Evolutionary conservation across 1,140 invertebrate species (phyloP), one percentile per base, ranked within the genome.

Genomic region (Rhysida immarginata): DNA sequence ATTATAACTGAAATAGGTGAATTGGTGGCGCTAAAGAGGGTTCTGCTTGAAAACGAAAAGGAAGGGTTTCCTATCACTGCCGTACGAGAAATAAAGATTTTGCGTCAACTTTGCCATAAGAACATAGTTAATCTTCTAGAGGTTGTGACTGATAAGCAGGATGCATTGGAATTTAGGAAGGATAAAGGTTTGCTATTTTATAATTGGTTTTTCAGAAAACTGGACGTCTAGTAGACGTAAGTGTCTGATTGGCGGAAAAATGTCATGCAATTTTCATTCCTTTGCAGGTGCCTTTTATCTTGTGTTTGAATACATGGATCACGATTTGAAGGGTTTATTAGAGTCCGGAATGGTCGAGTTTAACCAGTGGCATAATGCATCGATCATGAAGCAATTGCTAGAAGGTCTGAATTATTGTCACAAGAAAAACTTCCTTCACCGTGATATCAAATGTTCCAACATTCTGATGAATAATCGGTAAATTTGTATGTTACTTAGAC

Each of bases 231-330:
- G n/a, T n/a, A n/a, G n/a, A n/a, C n/a, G n/a, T n/a, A n/a, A n/a
- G n/a, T n/a, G n/a, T n/a, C n/a, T n/a, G n/a, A n/a, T n/a, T n/a
- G n/a, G n/a, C n/a, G n/a, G n/a, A n/a, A n/a, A n/a, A n/a, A n/a
- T n/a, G n/a, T n/a, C n/a, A n/a, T n/a, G n/a, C n/a, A n/a, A n/a
- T n/a, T n/a, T n/a, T 35, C 16, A 16, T 35, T 35, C 16, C 29
- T 8, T 35, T 35, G 5, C n/a, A 75, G 94, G 95, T 48, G 96
- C 94, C 3, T 99, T 99, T 72, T 99, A 99, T 75, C 74, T 99
- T 51, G 96, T 99, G 2, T 99, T 99, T 71, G 96, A 99, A 70
- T 99, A 99, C 68, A 97, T 99, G 92, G 96, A 99, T 71, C 96
- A 99, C 68, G 96, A 99, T 75, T 73, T 99, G 53, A 98, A 98